A percentile compares a stretch with the other conserved stretches of the same genome.
These are phyloP conservation scores for Eilema sororculum DNA, from an alignment of 2,888 invertebrate species.

Conservation along the genomic window DNA sequence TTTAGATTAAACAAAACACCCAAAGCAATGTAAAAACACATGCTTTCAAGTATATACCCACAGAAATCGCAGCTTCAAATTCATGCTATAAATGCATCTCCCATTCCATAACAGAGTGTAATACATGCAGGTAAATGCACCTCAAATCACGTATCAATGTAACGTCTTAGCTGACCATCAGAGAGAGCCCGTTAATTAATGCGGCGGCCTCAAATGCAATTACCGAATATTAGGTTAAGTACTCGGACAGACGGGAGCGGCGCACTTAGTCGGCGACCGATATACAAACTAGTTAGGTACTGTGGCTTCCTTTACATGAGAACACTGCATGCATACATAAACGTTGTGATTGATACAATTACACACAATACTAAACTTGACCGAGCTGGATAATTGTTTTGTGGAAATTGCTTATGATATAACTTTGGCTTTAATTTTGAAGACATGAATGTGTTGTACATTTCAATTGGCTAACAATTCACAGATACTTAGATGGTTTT, in stretches of 20 bases:
- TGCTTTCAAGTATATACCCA: no score
- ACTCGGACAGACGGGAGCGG: conserved; percentile 70
- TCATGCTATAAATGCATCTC: background rate
- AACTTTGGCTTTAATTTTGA: background rate
- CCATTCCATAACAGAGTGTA: background rate
- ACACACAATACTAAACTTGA: conserved; percentile 5
- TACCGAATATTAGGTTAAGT: conserved; percentile 85
- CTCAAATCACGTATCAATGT: conserved; percentile 73
- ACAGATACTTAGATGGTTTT: background rate
- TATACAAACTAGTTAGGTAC: conserved; percentile 79
- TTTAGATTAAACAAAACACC: no score
- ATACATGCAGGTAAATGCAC: conserved; percentile 25
- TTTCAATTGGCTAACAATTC: background rate
- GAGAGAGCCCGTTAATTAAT: conserved; percentile 78
- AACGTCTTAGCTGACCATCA: conserved; percentile 74
- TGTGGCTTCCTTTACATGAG: conserved; percentile 39
- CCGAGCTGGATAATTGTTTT: conserved; percentile 2
- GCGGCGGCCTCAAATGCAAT: conserved; percentile 80
- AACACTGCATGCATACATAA: conserved; percentile 46
- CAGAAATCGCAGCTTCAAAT: no score
- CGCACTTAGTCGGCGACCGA: conserved; percentile 75
- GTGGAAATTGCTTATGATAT: background rate
- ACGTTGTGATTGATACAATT: conserved; percentile 28
- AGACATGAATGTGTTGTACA: background rate
- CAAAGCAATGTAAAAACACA: no score